Evolutionary conservation across 2,797 vertebrate species (phyloP).

Genomic region (Cyclopterus lumpus): DNA sequence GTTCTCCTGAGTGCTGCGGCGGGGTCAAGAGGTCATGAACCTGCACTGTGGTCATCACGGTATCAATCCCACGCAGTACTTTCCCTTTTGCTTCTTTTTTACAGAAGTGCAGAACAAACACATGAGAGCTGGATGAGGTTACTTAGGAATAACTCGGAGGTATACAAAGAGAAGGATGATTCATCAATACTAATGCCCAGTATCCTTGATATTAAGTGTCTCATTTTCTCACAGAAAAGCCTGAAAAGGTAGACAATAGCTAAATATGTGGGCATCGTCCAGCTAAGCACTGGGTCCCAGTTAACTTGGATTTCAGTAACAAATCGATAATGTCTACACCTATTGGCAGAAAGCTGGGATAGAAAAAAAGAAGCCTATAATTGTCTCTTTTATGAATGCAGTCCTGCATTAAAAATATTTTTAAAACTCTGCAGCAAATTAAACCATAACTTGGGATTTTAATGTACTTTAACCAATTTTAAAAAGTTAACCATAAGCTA

Average conservation of each 20-base stretch:
- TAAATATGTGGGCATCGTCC: neutral
- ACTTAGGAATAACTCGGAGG: neutral
- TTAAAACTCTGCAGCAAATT: neutral
- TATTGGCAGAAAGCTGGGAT: neutral
- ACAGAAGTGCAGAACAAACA: neutral
- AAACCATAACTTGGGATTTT: neutral
- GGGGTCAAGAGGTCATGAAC: slow-evolving; percentile 34
- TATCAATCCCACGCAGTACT: neutral
- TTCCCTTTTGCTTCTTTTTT: neutral
- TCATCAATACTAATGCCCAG: neutral
- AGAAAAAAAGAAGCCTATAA: neutral
- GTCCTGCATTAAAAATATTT: neutral
- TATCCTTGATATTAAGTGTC: neutral
- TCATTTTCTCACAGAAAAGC: neutral
- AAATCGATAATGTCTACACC: neutral
- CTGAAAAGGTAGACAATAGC: neutral
- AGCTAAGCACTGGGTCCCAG: neutral
- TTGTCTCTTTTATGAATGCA: neutral
- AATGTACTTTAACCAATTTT: neutral
- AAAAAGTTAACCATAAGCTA: too few relatives aligned
- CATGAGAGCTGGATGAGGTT: neutral
- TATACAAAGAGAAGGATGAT: neutral
- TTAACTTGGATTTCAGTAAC: slow-evolving; percentile 3
- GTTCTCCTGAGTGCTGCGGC: neutral
- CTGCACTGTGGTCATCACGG: neutral